These are phyloP conservation scores for Drosophila truncata DNA, from an alignment of 1,140 invertebrate species.

Conservation along the genomic window DNA sequence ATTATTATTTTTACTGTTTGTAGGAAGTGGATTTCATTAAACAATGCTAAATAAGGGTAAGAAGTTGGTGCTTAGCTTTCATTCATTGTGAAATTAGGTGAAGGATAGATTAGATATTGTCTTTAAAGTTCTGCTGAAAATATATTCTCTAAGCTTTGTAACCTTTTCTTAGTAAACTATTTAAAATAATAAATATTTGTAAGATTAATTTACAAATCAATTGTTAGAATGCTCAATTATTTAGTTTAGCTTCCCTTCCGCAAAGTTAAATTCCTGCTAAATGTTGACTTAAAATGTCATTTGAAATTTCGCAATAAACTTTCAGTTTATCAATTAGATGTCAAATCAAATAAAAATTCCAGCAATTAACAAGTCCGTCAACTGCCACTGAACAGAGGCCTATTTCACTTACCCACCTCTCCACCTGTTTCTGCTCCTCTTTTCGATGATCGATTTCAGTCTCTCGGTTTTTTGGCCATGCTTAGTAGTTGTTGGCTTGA, in stretches of 20 bases:
- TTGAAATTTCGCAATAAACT: slow-evolving; percentile 40
- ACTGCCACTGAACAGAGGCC: slow-evolving; percentile 12
- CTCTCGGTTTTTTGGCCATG: slow-evolving; percentile 30
- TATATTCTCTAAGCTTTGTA: not conserved
- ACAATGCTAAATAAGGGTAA: slow-evolving; percentile 4
- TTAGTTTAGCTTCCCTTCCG: slow-evolving; percentile 23
- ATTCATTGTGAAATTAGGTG: slow-evolving; percentile 9
- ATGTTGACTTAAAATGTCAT: slow-evolving; percentile 36
- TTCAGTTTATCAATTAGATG: slow-evolving; percentile 55
- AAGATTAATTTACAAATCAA: slow-evolving; percentile 2
- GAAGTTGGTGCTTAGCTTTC: not conserved
- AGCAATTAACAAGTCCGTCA: slow-evolving; percentile 51
- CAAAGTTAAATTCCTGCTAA: slow-evolving; percentile 13
- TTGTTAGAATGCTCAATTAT: slow-evolving; percentile 27
- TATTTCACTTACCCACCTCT: slow-evolving; percentile 5
- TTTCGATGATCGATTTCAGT: slow-evolving; percentile 12
- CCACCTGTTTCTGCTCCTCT: not conserved
- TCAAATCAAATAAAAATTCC: slow-evolving; percentile 54
- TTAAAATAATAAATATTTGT: slow-evolving; percentile 8
- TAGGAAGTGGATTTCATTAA: not conserved
- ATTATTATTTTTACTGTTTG: not conserved
- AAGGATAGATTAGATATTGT: slow-evolving; percentile 4
- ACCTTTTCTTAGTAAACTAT: not conserved
- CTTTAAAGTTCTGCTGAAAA: not conserved
- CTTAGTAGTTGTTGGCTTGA: slow-evolving; percentile 47